phyloP scores from a whole-genome alignment of 2,888 invertebrate species.

The Sycophila texana region DNA sequence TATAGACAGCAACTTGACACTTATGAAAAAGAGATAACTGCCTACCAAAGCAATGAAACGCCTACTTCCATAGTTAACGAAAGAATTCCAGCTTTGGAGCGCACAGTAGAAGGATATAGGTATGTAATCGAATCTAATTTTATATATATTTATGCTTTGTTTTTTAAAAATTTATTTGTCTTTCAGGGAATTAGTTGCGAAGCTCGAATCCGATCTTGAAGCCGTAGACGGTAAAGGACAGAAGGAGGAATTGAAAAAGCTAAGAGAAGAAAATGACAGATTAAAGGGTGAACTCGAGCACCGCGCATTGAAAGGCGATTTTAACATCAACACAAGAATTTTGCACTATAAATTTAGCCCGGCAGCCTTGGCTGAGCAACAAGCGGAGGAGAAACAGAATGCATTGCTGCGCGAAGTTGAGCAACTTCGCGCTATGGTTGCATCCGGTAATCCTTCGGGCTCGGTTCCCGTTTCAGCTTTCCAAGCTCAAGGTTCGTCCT shows the following conservation, averaged over 20 bases:
- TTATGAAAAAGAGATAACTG: constrained; percentile 88
- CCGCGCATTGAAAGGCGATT: constrained; percentile 79
- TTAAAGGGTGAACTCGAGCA: constrained; percentile 81
- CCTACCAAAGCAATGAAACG: constrained; percentile 69
- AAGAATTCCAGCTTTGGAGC: constrained; percentile 85
- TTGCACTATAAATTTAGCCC: constrained; percentile 86
- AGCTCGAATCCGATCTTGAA: constrained; percentile 81
- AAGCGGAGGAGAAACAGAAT: constrained; percentile 77
- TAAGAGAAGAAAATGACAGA: constrained; percentile 76
- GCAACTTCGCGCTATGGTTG: constrained; percentile 83
- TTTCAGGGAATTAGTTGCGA: constrained; percentile 80
- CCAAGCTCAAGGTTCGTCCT: constrained; percentile 66
- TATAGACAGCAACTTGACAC: constrained; percentile 87
- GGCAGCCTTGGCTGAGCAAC: constrained; percentile 81
- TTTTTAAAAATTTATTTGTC: constrained; percentile 7
- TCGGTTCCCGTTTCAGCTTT: constrained; percentile 63
- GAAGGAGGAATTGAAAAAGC: constrained; percentile 70
- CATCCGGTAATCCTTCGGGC: constrained; percentile 61
- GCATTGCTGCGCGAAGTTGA: constrained; percentile 78
- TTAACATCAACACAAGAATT: constrained; percentile 75
- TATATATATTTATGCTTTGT: background rate
- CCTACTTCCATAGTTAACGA: constrained; percentile 75
- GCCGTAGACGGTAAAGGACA: constrained; percentile 64
- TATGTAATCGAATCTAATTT: constrained; percentile 54
- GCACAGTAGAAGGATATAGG: constrained; percentile 84